Conservation (phyloP, 2,113 vertebrate genomes). For the Elephantulus edwardii region DNA sequence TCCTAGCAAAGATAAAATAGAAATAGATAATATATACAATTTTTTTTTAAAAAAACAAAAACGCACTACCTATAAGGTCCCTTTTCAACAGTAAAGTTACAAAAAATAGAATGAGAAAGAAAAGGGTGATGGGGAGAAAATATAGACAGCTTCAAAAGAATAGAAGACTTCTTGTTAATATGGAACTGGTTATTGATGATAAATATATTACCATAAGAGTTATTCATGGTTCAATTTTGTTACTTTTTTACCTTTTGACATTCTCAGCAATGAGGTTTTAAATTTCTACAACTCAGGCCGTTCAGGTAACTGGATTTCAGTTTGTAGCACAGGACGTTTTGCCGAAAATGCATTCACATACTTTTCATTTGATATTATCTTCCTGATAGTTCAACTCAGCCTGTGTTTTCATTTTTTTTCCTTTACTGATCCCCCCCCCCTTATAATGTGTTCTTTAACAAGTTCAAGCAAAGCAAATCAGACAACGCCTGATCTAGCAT, state of each 20-base stretch:
- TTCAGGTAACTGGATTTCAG: conserved; percentile 54
- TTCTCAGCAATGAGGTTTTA: conserved; percentile 17
- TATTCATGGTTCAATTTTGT: background rate
- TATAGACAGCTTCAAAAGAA: conserved; percentile 18
- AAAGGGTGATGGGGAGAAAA: background rate
- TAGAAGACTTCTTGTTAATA: background rate
- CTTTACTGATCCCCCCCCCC: background rate
- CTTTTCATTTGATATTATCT: conserved; percentile 14
- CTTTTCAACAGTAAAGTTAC: background rate
- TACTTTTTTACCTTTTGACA: conserved; percentile 35
- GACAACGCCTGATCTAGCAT: background rate
- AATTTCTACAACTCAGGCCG: conserved; percentile 14
- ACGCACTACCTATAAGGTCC: background rate
- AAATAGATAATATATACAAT: background rate
- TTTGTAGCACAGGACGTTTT: conserved; percentile 33
- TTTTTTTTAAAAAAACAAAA: conserved; percentile 15
- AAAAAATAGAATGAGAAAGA: too few relatives aligned
- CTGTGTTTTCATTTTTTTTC: background rate
- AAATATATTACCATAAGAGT: conserved; percentile 27
- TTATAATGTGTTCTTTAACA: conserved; percentile 15
- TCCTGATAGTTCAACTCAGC: conserved; percentile 9
- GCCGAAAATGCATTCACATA: conserved; percentile 36
- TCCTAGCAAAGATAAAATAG: background rate
- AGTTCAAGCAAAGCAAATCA: conserved; percentile 33
- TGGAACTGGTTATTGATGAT: conserved; percentile 1